Conservation (phyloP, 2,797 vertebrate genomes). For the Lophotriccus pileatus region DNA sequence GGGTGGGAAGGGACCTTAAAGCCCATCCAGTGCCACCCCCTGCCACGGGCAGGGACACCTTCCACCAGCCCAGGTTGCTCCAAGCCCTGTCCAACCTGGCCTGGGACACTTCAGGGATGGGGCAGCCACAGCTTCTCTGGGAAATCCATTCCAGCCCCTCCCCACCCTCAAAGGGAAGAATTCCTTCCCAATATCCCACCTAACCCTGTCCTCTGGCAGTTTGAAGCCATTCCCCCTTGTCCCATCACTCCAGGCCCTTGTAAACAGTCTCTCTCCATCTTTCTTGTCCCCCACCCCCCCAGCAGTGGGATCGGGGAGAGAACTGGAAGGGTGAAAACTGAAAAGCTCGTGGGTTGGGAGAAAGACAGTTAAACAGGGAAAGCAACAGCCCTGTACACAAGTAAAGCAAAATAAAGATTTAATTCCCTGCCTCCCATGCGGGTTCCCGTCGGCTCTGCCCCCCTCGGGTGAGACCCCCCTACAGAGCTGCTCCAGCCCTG, state of each 20-base stretch:
- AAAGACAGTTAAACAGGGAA: background rate
- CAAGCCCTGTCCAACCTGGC: accelerated
- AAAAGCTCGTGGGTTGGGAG: background rate
- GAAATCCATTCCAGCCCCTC: background rate
- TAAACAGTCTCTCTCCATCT: no score
- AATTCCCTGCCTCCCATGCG: background rate
- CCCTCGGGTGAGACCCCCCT: background rate
- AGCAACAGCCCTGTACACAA: background rate
- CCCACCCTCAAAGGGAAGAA: background rate
- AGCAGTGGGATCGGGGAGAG: no score
- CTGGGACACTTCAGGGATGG: background rate
- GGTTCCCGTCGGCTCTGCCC: no score
- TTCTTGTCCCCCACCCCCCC: no score
- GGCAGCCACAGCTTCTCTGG: background rate
- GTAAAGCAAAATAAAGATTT: background rate
- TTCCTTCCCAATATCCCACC: background rate
- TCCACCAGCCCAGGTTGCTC: accelerated
- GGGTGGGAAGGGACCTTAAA: background rate
- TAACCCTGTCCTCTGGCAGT: background rate
- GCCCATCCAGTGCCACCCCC: background rate
- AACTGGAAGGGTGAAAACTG: background rate
- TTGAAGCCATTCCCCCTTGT: background rate
- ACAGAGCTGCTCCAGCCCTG: background rate
- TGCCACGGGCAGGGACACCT: background rate
- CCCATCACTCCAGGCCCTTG: no score